These are phyloP conservation scores for Pseudochaenichthys georgianus DNA, from an alignment of 2,797 vertebrate species.

Conservation along the genomic window DNA sequence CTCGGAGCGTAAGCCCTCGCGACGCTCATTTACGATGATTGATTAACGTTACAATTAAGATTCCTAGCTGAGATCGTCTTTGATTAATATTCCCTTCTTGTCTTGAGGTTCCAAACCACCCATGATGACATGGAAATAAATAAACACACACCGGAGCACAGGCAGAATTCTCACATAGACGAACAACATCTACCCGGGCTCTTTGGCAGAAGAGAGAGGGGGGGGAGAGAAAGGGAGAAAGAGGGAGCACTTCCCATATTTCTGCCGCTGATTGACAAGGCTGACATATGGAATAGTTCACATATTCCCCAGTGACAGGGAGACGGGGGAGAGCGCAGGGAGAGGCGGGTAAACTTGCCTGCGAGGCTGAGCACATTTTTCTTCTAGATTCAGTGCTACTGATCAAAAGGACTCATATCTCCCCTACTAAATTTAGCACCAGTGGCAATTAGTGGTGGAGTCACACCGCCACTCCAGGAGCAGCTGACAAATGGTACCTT, in stretches of 20 bases:
- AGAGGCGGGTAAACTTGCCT: slow-evolving; percentile 94
- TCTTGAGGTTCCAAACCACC: slow-evolving; percentile 89
- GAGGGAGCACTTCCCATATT: slow-evolving; percentile 94
- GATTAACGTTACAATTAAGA: slow-evolving; percentile 80
- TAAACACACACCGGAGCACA: slow-evolving; percentile 63
- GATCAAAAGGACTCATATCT: slow-evolving; percentile 98
- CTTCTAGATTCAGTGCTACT: slow-evolving; percentile 93
- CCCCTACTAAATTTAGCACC: slow-evolving; percentile 97
- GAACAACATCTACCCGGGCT: slow-evolving; percentile 63
- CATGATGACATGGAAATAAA: slow-evolving; percentile 89
- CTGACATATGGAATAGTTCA: slow-evolving; percentile 99
- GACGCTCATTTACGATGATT: slow-evolving; percentile 74
- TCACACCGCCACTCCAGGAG: slow-evolving; percentile 94
- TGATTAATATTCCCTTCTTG: slow-evolving; percentile 80
- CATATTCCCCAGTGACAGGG: slow-evolving; percentile 97
- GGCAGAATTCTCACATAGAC: slow-evolving; percentile 70
- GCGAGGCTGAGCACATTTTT: slow-evolving; percentile 88
- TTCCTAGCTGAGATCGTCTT: slow-evolving; percentile 65
- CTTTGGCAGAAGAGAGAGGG: slow-evolving; percentile 47
- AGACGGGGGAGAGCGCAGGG: slow-evolving; percentile 87
- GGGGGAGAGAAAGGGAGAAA: slow-evolving; percentile 84
- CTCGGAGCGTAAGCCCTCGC: slow-evolving; percentile 11
- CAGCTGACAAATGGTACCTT: slow-evolving; percentile 93
- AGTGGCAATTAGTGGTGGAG: slow-evolving; percentile 96
- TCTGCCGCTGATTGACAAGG: slow-evolving; percentile 97